Evolutionary conservation across 2,797 vertebrate species (phyloP).

Genomic region (Falco peregrinus): DNA sequence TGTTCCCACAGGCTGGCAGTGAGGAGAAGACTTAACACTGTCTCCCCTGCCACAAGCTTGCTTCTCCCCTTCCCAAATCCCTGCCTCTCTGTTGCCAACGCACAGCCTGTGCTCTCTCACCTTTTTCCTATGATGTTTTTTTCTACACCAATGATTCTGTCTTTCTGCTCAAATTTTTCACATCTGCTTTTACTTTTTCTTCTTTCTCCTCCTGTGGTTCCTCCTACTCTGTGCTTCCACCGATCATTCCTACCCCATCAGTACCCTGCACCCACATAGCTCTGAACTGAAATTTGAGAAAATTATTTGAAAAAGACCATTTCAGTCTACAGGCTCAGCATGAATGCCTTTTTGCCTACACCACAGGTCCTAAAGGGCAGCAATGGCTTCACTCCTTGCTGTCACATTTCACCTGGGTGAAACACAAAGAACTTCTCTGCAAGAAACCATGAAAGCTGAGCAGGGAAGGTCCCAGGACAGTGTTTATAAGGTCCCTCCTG

Average conservation of each 20-base stretch:
- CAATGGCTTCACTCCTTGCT: background rate
- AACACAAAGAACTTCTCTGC: background rate
- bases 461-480: background rate
- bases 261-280: background rate
- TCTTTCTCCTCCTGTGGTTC: background rate
- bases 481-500: background rate
- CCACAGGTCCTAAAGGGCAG: background rate
- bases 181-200: background rate
- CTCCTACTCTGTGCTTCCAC: background rate
- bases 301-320: background rate
- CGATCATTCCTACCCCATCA: background rate
- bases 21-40: background rate
- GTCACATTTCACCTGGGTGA: background rate
- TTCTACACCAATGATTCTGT: background rate
- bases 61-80: background rate
- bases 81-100: background rate
- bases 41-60: background rate
- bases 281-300: background rate
- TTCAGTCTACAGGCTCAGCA: background rate
- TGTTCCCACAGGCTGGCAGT: background rate
- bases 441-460: background rate
- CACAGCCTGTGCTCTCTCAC: background rate
- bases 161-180: background rate
- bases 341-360: background rate
- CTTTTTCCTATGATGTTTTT: background rate